These are phyloP conservation scores for Umimayanthus kanabou DNA, from an alignment of 92 coral and sea anemone species.

Conservation along the genomic window DNA sequence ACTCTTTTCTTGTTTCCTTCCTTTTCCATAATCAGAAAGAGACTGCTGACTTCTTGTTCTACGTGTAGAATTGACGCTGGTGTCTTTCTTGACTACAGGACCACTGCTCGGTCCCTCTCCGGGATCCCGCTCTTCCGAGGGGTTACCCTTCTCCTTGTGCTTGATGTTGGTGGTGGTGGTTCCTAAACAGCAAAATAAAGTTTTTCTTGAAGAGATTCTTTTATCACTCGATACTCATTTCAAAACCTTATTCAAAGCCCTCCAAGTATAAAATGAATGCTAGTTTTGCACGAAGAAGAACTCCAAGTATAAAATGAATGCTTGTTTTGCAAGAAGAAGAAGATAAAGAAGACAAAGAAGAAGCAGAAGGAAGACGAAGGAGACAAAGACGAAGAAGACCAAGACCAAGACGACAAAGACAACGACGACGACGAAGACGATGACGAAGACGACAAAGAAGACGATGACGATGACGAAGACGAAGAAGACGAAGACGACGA, in stretches of 20 bases:
- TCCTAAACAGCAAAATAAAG: not conserved
- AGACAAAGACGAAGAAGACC: no score
- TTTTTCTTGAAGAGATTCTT: not conserved
- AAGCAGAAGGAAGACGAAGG: no score
- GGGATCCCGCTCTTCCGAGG: not conserved
- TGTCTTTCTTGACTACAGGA: not conserved
- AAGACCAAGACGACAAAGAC: no score
- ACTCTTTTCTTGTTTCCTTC: not conserved
- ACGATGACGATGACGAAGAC: no score
- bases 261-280: not conserved
- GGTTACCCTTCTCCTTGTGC: not conserved
- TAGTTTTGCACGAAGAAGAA: no score
- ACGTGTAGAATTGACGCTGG: not conserved
- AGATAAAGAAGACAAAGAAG: no score
- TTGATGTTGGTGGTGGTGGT: not conserved
- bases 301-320: no score
- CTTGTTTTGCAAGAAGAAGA: no score
- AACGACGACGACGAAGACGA: no score
- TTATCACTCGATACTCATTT: not conserved
- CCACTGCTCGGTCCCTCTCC: not conserved
- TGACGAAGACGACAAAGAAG: no score
- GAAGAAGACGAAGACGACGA: no score
- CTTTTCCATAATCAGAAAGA: not conserved
- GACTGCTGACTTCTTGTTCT: slow-evolving; percentile 15
- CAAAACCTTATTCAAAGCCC: not conserved